Percentiles rank a stretch among this genome's conserved stretches.
Evolutionary conservation across 2,113 vertebrate genomes (phyloP).

Genomic region (Oplegnathus fasciatus): DNA sequence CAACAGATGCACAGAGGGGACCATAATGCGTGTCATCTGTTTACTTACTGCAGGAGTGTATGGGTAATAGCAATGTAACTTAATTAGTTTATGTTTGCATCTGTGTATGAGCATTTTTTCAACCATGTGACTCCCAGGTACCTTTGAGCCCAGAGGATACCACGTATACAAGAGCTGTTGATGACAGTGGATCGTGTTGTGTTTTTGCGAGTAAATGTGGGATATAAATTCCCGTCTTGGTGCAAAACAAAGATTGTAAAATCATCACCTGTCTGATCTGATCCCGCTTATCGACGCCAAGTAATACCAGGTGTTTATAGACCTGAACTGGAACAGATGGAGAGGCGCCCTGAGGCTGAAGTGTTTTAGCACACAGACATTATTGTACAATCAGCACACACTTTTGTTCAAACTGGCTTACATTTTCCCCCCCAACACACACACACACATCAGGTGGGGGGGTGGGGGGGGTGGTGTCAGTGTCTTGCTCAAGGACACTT

Average conservation of each 20-base stretch:
- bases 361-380: slow-evolving; percentile 2
- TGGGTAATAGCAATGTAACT: not conserved
- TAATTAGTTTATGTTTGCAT: not conserved
- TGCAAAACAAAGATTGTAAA: slow-evolving; percentile 14
- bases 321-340: slow-evolving; percentile 28
- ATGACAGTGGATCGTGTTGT: not conserved
- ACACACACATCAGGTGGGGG: no score
- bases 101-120: not conserved
- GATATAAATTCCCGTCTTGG: not conserved
- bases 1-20: slow-evolving; percentile 2
- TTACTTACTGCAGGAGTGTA: not conserved
- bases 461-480: not conserved
- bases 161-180: no score
- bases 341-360: not conserved
- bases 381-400: not conserved
- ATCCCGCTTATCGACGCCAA: not conserved
- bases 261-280: slow-evolving; percentile 19
- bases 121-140: not conserved
- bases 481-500: not conserved
- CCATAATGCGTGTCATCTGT: slow-evolving; percentile 22
- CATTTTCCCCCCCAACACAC: no score
- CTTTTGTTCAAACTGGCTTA: not conserved
- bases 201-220: not conserved
- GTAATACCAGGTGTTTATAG: slow-evolving; percentile 19
- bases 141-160: not conserved